These are phyloP conservation scores for Pungitius pungitius DNA, from an alignment of 2,113 vertebrate genomes.

Conservation along the genomic window DNA sequence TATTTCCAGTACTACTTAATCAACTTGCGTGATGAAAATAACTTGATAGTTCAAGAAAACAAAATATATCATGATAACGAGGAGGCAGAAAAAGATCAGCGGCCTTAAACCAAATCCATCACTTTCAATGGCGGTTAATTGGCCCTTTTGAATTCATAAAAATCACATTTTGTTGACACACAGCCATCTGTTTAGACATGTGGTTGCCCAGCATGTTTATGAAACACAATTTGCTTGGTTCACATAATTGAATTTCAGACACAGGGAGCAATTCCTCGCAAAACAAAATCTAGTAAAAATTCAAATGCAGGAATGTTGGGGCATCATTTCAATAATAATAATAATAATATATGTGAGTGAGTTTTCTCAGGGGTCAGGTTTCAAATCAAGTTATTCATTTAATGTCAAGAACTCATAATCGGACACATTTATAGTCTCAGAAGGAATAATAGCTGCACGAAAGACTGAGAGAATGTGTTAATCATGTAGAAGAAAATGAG, in stretches of 20 bases:
- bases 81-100: not conserved
- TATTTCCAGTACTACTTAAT: not conserved
- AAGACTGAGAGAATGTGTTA: conserved; percentile 29
- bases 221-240: conserved; percentile 27
- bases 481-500: conserved; percentile 36
- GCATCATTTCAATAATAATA: conserved; percentile 37
- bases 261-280: conserved; percentile 18
- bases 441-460: conserved; percentile 38
- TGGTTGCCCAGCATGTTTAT: conserved; percentile 35
- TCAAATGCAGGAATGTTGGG: conserved; percentile 29
- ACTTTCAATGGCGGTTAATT: conserved; percentile 11
- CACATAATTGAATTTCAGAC: conserved; percentile 42
- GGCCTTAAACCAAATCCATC: conserved; percentile 24
- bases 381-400: conserved; percentile 50
- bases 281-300: conserved; percentile 46
- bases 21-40: not conserved
- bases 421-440: not conserved
- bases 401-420: conserved; percentile 17
- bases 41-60: not conserved
- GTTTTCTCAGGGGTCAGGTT: conserved; percentile 14
- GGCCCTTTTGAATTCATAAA: conserved; percentile 9
- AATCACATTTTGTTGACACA: conserved; percentile 17
- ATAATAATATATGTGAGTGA: not conserved
- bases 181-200: conserved; percentile 24
- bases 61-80: not conserved